Percentiles rank a stretch among this genome's conserved stretches.
These are phyloP conservation scores for Saxicola maurus DNA, from an alignment of 2,797 vertebrate genomes.

Conservation along the genomic window DNA sequence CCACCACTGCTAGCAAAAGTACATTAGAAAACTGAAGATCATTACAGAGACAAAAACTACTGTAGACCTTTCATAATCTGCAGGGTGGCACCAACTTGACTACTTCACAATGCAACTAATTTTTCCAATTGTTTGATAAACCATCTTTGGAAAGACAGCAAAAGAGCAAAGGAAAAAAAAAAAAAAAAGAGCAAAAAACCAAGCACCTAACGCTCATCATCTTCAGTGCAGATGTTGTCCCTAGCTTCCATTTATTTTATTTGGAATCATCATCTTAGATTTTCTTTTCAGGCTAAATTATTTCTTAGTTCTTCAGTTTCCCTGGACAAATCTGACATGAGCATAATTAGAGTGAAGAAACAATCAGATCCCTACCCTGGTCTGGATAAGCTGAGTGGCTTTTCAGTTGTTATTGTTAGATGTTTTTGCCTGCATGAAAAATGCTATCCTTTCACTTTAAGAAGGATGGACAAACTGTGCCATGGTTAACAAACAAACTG, in stretches of 20 bases:
- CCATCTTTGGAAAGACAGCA: not conserved
- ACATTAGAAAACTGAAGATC: not conserved
- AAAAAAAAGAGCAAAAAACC: not conserved
- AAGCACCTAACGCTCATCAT: not conserved
- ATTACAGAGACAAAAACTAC: not conserved
- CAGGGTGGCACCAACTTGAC: not conserved
- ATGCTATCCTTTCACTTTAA: not conserved
- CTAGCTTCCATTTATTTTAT: not conserved
- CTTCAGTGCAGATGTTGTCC: not conserved
- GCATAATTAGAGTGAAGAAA: not conserved
- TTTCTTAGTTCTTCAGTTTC: not conserved
- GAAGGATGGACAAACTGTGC: not conserved
- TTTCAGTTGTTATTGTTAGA: not conserved
- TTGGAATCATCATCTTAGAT: not conserved
- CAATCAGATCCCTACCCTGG: not conserved
- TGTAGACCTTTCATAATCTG: not conserved
- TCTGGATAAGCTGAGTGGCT: not conserved
- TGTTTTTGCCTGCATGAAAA: not conserved
- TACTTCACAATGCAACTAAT: not conserved
- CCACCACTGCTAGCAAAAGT: not conserved
- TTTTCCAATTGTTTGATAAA: not conserved
- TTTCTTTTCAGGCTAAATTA: not conserved
- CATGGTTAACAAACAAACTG: not conserved
- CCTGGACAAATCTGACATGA: not conserved
- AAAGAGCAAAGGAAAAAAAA: not conserved